Evolutionary conservation across 2,888 invertebrate genomes (phyloP), one percentile per base, ranked within the genome.

Genomic region (Troilus luridus): DNA sequence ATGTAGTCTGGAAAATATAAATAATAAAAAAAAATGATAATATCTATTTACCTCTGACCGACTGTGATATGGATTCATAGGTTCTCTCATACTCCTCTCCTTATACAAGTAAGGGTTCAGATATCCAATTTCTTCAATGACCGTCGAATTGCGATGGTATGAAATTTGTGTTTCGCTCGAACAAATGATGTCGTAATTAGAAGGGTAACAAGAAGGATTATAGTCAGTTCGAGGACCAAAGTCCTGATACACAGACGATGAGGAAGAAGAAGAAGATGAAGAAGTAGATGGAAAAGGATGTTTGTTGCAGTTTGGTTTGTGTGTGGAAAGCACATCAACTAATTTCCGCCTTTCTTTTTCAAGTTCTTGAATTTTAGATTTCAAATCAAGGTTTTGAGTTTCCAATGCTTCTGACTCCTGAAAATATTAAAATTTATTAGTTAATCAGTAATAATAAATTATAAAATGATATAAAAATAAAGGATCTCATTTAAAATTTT

Each of bases 391-490:
- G 94, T 98, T 98, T 94, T 98, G 98, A 91, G 96, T 96, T 94
- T 98, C 98, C 92, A 98, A 94, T 90, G 96, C 96, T 94, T 98
- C 98, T 90, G 98, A 97, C 95, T 98, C 98, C 94, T 94, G 93
- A 12, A 92, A 92, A 91, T 27, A 17, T 27, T 59, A 88, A 27
- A 88, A 89, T 72, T 62, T 64, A 91, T 59, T 72, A 92, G 7
- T 54, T 21, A 10, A 56, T 85, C 21, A 88, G 58, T 54, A 19
- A 58, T 12, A 41, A 21, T 89, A 54, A 91, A 62, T 81, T 17
- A 64, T 77, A 24, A 90, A 72, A 62, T 62, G 6, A 21, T 62
- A 41, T 41, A 41, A 41, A 41, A 41, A 41, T 41, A 41, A 41
- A 41, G 41, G 41, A n/a, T 41, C 41, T 41, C 41, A 3, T 41